These are phyloP conservation scores for Bostrychus sinensis DNA, from an alignment of 2,113 vertebrate species.

Conservation along the genomic window DNA sequence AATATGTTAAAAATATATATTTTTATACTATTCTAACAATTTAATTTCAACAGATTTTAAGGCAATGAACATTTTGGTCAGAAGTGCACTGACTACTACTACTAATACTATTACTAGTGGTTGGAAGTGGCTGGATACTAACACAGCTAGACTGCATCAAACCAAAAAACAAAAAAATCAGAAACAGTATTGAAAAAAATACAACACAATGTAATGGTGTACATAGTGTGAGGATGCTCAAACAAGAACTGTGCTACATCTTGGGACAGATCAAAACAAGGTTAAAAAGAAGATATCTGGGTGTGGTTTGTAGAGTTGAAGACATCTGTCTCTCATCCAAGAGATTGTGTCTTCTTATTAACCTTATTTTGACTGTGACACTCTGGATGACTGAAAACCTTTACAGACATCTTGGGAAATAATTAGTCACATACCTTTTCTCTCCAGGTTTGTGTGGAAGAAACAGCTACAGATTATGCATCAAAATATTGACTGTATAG, in stretches of 20 bases:
- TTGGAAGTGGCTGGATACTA: no score
- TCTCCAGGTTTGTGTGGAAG: not conserved
- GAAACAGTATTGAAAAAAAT: no score
- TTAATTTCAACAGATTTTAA: no score
- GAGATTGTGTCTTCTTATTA: not conserved
- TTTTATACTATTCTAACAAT: no score
- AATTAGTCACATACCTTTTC: not conserved
- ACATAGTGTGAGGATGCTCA: not conserved
- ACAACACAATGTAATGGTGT: no score
- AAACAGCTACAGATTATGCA: conserved; percentile 5
- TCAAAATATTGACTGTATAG: not conserved
- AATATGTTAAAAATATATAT: no score
- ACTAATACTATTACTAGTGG: no score
- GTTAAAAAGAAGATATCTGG: not conserved
- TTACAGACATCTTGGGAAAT: no score
- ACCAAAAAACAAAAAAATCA: no score
- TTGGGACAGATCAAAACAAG: conserved; percentile 1
- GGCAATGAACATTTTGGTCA: no score
- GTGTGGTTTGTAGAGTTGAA: not conserved
- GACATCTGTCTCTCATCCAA: not conserved
- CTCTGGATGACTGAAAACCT: not conserved
- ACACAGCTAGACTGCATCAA: no score
- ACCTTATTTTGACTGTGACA: not conserved
- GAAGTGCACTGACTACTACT: no score
- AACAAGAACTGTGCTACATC: not conserved